A percentile compares a stretch with the other conserved stretches of the same genome.
Evolutionary conservation across 1,140 invertebrate species (phyloP).

Genomic region (Phthorimaea operculella): DNA sequence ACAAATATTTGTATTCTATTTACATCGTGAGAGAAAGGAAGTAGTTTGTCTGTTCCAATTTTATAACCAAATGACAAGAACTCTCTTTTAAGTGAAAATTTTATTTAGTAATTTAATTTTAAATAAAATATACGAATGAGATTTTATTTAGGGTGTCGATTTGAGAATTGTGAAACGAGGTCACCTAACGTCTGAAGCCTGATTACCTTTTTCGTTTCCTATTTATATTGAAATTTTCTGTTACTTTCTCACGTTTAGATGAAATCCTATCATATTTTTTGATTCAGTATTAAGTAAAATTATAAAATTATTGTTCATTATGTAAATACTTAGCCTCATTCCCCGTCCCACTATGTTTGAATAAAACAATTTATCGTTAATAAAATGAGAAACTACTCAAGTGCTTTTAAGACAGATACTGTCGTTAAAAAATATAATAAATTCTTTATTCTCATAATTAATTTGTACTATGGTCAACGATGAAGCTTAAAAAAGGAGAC

Average conservation of each 20-base stretch:
- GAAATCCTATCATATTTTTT: background rate
- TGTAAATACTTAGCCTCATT: slow-evolving; percentile 1
- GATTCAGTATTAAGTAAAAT: background rate
- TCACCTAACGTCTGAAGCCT: no score
- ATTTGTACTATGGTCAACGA: no score
- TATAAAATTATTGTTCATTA: background rate
- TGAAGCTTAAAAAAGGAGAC: no score
- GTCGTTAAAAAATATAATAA: slow-evolving; percentile 40
- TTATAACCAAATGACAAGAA: background rate
- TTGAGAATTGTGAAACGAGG: no score
- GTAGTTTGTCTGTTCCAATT: background rate
- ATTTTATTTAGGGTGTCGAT: no score
- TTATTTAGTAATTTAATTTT: background rate
- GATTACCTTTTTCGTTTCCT: no score
- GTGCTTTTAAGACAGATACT: slow-evolving; percentile 61
- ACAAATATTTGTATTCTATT: background rate
- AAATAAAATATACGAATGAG: no score
- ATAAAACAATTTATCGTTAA: slow-evolving; percentile 16
- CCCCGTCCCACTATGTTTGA: slow-evolving; percentile 14
- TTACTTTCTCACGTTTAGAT: no score
- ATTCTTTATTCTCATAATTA: background rate
- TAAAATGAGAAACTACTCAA: slow-evolving; percentile 37
- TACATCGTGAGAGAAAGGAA: background rate
- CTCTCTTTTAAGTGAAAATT: background rate
- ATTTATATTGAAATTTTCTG: no score